Percentiles rank a stretch among this genome's conserved stretches.
Conservation (phyloP, 1,140 invertebrate species). For the Sycophila sp. region DNA sequence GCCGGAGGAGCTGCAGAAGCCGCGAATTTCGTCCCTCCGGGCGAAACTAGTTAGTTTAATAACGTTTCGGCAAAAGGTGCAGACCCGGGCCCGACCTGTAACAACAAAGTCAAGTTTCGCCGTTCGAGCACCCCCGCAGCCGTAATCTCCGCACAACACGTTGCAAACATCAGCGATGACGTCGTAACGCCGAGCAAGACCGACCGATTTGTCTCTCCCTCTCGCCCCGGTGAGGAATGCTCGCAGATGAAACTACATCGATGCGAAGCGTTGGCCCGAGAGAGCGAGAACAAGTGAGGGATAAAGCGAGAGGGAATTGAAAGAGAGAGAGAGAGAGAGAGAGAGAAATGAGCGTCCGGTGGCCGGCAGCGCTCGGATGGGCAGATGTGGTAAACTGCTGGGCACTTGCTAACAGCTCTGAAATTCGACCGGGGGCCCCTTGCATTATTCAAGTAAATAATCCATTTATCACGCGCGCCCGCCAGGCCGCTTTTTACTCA, state of each 20-base stretch:
- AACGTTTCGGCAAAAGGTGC: not conserved
- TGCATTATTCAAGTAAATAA: slow-evolving; percentile 40
- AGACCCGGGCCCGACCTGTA: not conserved
- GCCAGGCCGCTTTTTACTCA: not conserved
- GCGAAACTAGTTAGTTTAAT: slow-evolving; percentile 23
- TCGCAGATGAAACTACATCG: slow-evolving; percentile 32
- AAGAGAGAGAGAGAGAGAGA: slow-evolving; percentile 8
- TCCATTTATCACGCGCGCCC: slow-evolving; percentile 34
- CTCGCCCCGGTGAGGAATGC: no score
- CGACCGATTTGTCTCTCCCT: not conserved
- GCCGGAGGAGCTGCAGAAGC: no score
- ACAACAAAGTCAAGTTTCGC: slow-evolving; percentile 11
- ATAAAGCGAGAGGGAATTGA: not conserved
- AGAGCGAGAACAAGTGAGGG: not conserved
- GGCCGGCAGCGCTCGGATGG: slow-evolving; percentile 19
- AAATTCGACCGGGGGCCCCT: slow-evolving; percentile 26
- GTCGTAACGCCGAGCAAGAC: not conserved
- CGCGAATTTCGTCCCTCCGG: no score
- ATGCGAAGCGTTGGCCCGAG: slow-evolving; percentile 18
- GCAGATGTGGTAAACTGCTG: slow-evolving; percentile 37
- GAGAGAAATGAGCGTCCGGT: slow-evolving; percentile 28
- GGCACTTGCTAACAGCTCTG: slow-evolving; percentile 26
- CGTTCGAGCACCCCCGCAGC: no score
- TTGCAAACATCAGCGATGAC: not conserved
- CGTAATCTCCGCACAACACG: not conserved